Base-by-base conservation (phyloP, 2,113 vertebrate species). In the Mastomys natalensis region DNA sequence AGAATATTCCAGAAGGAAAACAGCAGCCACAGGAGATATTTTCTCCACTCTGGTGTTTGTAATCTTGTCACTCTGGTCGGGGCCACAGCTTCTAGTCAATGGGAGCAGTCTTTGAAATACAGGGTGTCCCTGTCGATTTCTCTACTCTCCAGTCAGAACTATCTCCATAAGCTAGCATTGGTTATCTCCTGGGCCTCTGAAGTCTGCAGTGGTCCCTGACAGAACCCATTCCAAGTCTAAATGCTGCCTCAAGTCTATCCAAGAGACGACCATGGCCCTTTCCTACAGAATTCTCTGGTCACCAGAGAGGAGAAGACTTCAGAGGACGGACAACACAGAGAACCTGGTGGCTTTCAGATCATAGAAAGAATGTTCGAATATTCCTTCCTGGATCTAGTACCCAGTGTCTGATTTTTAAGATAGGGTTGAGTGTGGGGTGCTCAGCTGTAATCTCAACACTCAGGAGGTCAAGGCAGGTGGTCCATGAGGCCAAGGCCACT, bases 41-140 rank as follows among this genome's bases (percentile, higher is more conserved):
- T 94, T 73, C 93, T 95, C 89, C 48, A 37, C 84, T 88, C 78
- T 31, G 26, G 12, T 91, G 86, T 96, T 89, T 94, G 90, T 58
- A n/a, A 45, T 89, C 92, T 72, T 96, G 96, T 95, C 90, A 3
- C 85, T 93, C 91, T 68, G 90, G 74, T 91, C 64, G 58, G 94
- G 90, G 74, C 85, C 90, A 92, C 37, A 11, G 78, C 85, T 93
- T 74, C 3, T 0, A 92, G 64, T 93, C 96, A 84, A 74, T 43
- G 90, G 64, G 76, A 73, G 73, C 8, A 2, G 72, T 43, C 87
- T 84, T 3, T 1, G 84, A 74, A 53, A 70, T 0, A 0, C 24
- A 55, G 87, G 48, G 40, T 16, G 26, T 60, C 51, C 34, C n/a
- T 8, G 24, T 78, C 43, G 40, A n/a, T 8, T 37, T 40, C 24